Conservation (phyloP, 2,888 invertebrate species). For the Hirtodrosophila cameraria region DNA sequence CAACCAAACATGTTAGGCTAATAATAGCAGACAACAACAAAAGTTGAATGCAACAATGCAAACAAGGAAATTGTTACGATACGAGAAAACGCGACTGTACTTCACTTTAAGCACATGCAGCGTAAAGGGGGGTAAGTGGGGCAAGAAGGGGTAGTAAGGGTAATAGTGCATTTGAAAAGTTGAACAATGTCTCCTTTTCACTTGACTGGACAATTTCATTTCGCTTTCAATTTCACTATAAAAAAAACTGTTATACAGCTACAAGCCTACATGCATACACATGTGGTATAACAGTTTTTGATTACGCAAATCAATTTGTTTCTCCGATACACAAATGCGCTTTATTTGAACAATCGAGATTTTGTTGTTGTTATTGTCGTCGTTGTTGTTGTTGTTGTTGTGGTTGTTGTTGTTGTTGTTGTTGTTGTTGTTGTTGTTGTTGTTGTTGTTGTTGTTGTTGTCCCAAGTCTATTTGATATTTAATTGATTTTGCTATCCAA, state of each 20-base stretch:
- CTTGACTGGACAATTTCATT: slow-evolving; percentile 48
- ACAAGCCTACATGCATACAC: not conserved
- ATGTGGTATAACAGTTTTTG: slow-evolving; percentile 46
- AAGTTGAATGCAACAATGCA: slow-evolving; percentile 58
- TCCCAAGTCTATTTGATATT: slow-evolving; percentile 44
- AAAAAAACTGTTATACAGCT: slow-evolving; percentile 52
- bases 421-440: slow-evolving; percentile 7
- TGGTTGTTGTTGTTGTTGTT: slow-evolving; percentile 14
- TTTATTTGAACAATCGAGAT: slow-evolving; percentile 39
- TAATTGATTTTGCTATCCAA: slow-evolving; percentile 53
- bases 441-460: slow-evolving; percentile 13
- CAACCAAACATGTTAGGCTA: slow-evolving; percentile 49
- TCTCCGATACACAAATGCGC: slow-evolving; percentile 14
- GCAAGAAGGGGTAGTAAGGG: not conserved
- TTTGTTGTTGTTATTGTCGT: slow-evolving; percentile 29
- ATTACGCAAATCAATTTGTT: slow-evolving; percentile 53
- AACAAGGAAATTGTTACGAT: slow-evolving; percentile 63
- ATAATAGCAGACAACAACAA: slow-evolving; percentile 48
- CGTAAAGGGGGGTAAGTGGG: not conserved
- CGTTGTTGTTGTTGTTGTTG: slow-evolving; percentile 13
- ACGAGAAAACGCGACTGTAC: slow-evolving; percentile 63
- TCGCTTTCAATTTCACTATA: slow-evolving; percentile 64
- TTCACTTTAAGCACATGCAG: slow-evolving; percentile 33
- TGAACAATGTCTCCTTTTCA: slow-evolving; percentile 25
- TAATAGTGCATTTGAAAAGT: slow-evolving; percentile 39